Evolutionary conservation across 2,888 invertebrate genomes (phyloP), one percentile per base, ranked within the genome.

Genomic region (Ypsolopha scabrella): DNA sequence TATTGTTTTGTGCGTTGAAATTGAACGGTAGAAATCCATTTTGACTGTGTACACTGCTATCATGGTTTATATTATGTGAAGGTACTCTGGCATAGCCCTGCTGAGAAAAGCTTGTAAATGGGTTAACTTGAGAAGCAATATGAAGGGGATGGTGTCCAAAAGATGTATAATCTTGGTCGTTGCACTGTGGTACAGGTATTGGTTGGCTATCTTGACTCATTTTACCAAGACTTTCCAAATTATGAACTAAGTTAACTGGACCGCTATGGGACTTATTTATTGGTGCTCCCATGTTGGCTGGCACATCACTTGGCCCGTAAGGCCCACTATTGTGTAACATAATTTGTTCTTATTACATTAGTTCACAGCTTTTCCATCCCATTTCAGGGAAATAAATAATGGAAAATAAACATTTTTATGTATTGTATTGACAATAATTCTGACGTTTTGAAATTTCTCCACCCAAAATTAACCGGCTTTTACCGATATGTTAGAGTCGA

Each of bases 301-400:
- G 75, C 34, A 68, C 61, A 43, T 82, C 83, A 54, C 71, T 76
- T 10, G 75, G 68, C 58, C 75, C 79, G 57, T 71, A 83, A 55
- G 69, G 65, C 57, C 79, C 81, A 53, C 69, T 81, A 57, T 82
- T 81, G 60, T 80, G 82, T 60, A 80, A 71, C 83, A 85, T 85
- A 53, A 55, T 48, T 49, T 43, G 13, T 38, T 37, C 45, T n/a
- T 45, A 24, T 24, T 6, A 14, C 53, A 54, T 51, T 55, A 53
- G 56, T 60, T 58, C 59, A 59, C 57, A 60, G 60, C 58, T 58
- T 62, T 58, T 57, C 54, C 55, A 51, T 45, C 13, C 52, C 53
- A 64, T 65, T 33, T 33, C 0, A 24, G 8, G 39, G 24, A 6
- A 41, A 34, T 35, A 64, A 60, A 60, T n/a, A n/a, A n/a, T n/a